A percentile compares a stretch with the other conserved stretches of the same genome.
Conservation (phyloP, 2,888 invertebrate species). For the Phragmatobia fuliginosa region DNA sequence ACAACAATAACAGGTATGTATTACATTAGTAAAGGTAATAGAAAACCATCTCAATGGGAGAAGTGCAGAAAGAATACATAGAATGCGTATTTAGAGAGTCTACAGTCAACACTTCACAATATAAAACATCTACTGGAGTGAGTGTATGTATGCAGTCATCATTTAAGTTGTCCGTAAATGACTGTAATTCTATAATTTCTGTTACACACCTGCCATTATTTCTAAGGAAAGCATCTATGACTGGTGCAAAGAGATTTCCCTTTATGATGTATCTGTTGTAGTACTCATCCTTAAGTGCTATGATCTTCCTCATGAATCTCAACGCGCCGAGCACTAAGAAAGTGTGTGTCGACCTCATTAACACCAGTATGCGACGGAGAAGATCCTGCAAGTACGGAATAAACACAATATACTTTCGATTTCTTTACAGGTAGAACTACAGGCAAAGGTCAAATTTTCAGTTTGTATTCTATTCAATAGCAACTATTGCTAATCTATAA, state of each 20-base stretch:
- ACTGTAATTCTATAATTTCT: background rate
- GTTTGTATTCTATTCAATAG: too few species aligned
- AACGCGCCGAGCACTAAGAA: conserved; percentile 98
- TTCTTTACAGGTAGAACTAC: background rate
- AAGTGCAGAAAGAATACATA: too few species aligned
- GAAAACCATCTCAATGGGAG: too few species aligned
- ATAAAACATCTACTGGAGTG: background rate
- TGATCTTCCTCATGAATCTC: conserved; percentile 98
- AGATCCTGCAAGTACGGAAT: conserved; percentile 88
- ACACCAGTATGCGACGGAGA: conserved; percentile 96
- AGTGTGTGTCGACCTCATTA: conserved; percentile 98
- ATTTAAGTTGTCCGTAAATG: background rate
- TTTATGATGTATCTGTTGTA: conserved; percentile 98
- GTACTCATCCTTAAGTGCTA: conserved; percentile 99
- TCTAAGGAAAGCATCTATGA: conserved; percentile 97
- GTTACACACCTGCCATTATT: conserved; percentile 94
- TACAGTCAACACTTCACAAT: too few species aligned
- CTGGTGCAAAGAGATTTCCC: conserved; percentile 97
- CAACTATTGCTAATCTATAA: too few species aligned
- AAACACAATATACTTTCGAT: background rate
- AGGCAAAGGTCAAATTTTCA: background rate
- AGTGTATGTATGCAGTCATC: background rate
- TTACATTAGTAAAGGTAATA: too few species aligned
- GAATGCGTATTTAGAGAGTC: too few species aligned
- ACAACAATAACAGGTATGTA: too few species aligned